phyloP scores from a whole-genome alignment of 2,888 invertebrate genomes.

The Linnaemya tessellans region DNA sequence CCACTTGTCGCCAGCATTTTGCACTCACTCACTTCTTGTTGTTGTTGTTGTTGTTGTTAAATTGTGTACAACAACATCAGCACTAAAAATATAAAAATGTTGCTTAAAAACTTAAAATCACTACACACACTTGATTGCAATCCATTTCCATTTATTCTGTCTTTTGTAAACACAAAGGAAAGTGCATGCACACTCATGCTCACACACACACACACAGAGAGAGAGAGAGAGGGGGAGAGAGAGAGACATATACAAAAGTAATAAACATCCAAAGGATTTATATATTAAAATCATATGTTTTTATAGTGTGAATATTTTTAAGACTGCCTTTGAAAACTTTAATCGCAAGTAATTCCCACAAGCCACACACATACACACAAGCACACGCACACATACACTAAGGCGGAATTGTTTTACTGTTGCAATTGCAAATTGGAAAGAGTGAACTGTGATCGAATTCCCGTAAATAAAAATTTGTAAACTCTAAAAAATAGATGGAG shows the following conservation, averaged over 20 bases:
- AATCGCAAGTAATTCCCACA: constrained; percentile 47
- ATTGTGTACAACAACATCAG: constrained; percentile 7
- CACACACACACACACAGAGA: not conserved
- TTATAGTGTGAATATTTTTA: constrained; percentile 18
- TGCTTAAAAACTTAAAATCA: constrained; percentile 62
- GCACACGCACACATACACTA: not conserved
- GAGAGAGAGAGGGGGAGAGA: not conserved
- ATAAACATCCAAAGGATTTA: constrained; percentile 3
- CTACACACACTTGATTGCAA: constrained; percentile 56
- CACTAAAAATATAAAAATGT: constrained; percentile 12
- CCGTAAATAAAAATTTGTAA: constrained; percentile 8
- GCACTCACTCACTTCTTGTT: constrained; percentile 19
- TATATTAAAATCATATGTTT: not conserved
- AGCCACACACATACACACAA: constrained; percentile 13
- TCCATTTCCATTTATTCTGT: constrained; percentile 54
- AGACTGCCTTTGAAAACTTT: constrained; percentile 28
- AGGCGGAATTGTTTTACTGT: not conserved
- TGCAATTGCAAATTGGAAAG: not conserved
- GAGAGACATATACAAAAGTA: not conserved
- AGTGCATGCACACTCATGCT: not conserved
- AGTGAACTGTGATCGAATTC: not conserved
- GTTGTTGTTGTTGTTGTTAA: constrained; percentile 14
- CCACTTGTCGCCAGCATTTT: constrained; percentile 61
- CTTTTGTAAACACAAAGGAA: constrained; percentile 30
- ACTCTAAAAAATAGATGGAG: not conserved